Base-by-base conservation (phyloP, 30 jellyfish, hydroid and myxozoan genomes). In the Rhopilema esculentum region DNA sequence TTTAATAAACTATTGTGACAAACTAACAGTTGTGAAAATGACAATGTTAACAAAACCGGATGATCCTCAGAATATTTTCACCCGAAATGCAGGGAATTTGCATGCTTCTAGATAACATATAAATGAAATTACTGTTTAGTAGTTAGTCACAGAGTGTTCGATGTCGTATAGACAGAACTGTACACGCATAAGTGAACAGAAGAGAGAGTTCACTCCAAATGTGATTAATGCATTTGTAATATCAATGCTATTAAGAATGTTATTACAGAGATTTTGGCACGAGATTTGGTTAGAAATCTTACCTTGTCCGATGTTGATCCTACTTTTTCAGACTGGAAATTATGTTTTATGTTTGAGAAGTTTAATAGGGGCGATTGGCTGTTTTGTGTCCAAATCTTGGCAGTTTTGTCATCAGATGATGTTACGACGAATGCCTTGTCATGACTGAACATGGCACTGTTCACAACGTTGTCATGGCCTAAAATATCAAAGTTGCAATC, bases 391-490 rank as follows among this genome's bases (percentile, higher is more conserved):
- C 99, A 95, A 24, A 95, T 69, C 50, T 89, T 89, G 8, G 91
- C 97, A 69, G 99, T 89, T 30, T 65, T 86, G 71, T 95, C 99
- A 68, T 83, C 91, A 57, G 97, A 84, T 1, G 99, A 65, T 50
- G 99, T 90, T 26, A 90, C 73, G 23, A 95, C 49, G 66, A 51
- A 72, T 12, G 88, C 65, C 66, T 40, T 77, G 27, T 80, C 77
- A 80, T 95, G 96, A 49, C 95, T 84, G 63, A 95, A 76, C 8
- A 85, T 72, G 65, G 91, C 87, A 15, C 93, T 8, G 71, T 75
- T 86, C 26, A 95, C 96, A 4, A 69, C 72, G 69, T 83, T 87
- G 70, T 90, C 67, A 78, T 95, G 99, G 30, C 99, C 99, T 95
- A 20, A 69, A 68, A 67, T n/a, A 52, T 21, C 33, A 48, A 77